Base-by-base conservation (phyloP, 1,140 invertebrate genomes). In the Hyphantria cunea region DNA sequence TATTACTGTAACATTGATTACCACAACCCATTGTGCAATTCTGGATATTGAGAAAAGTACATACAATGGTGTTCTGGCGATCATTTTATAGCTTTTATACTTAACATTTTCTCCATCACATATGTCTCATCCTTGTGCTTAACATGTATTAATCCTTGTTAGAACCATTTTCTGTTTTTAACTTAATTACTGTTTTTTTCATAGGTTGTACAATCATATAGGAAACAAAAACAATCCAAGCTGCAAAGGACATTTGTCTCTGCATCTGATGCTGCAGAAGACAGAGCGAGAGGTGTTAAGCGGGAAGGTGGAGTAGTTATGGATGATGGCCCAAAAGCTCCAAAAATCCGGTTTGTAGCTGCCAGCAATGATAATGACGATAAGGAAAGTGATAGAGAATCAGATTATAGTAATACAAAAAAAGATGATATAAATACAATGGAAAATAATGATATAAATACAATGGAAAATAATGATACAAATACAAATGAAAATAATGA, bases 241-340 rank as follows among this genome's bases (percentile, higher is more conserved):
- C 80, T 93, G 9, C 92, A 94, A 88, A 78, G 94, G 50, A 94
- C 93, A 17, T 94, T 94, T 89, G 93, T 94, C 0, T 92, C 92
- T 25, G 94, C 93, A 3, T 93, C 93, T 11, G 91, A 92, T 68
- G 93, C 93, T 58, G 94, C 94, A n/a, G 92, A 92, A 76, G 91
- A 92, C 44, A 84, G 90, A 80, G 85, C 91, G 11, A 89, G 84
- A 76, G 89, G 89, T 10, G 71, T 81, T 3, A 92, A 90, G 91
- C 89, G 93, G 9, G 68, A 86, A 69, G 91, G 92, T 25, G 84
- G 92, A 15, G 86, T 89, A 0, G n/a, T 25, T 25, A 64, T 62
- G 55, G 58, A 34, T n/a, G 64, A 70, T 15, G 51, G 62, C 12
- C 13, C 54, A 0, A 89, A 89, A 68, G 63, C 70, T 7, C n/a